Percentiles rank a stretch among this genome's conserved stretches.
These are phyloP conservation scores for Ammospiza maritima DNA, from an alignment of 2,797 vertebrate genomes.

Conservation along the genomic window DNA sequence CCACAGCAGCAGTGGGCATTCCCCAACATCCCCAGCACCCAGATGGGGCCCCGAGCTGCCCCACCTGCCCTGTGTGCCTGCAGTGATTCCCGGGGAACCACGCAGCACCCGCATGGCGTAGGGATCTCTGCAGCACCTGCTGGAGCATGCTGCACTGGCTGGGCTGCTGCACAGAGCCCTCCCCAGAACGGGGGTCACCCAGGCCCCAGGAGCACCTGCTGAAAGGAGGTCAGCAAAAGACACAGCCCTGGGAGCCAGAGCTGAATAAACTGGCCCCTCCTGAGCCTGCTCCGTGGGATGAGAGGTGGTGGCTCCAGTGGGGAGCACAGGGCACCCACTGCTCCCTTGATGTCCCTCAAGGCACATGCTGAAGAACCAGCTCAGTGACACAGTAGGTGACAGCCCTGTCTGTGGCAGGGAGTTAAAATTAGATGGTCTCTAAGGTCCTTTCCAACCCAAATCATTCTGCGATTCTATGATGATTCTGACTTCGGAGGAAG, in stretches of 20 bases:
- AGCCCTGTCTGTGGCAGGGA: neutral
- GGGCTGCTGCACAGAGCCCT: neutral
- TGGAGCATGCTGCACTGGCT: accelerated
- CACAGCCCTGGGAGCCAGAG: accelerated
- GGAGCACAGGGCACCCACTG: neutral
- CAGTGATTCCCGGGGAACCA: neutral
- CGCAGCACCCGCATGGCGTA: accelerated
- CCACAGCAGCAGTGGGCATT: accelerated
- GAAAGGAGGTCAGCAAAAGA: neutral
- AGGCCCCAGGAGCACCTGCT: accelerated
- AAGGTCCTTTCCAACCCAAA: neutral
- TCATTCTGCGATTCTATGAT: neutral
- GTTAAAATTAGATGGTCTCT: neutral
- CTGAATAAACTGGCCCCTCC: neutral
- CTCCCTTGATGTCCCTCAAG: accelerated
- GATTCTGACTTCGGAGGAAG: neutral
- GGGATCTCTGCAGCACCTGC: neutral
- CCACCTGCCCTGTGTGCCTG: neutral
- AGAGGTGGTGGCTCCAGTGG: neutral
- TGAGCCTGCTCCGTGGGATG: accelerated
- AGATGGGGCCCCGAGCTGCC: accelerated
- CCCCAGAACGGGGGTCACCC: accelerated
- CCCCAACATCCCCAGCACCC: too few species aligned
- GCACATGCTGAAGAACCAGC: neutral
- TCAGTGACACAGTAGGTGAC: neutral